Conservation (phyloP, 2,113 vertebrate genomes). For the Danio rerio region DNA sequence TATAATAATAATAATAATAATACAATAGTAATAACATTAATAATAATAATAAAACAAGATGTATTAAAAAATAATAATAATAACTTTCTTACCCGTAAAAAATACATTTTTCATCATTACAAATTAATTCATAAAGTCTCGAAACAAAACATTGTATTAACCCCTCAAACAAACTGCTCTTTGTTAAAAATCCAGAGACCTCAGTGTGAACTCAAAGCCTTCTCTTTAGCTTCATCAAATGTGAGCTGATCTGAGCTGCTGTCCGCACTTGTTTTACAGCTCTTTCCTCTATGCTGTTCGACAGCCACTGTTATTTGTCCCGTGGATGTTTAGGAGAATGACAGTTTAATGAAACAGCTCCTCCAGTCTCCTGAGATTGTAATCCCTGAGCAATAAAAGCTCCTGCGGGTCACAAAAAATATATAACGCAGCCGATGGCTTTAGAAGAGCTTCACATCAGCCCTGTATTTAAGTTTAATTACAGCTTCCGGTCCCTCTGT, state of each 20-base stretch:
- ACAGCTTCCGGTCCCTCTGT: constrained; percentile 13
- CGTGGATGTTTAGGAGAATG: constrained; percentile 1
- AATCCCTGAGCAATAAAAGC: constrained; percentile 29
- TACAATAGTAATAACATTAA: too few relatives aligned
- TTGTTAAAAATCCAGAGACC: not conserved
- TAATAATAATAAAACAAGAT: too few relatives aligned
- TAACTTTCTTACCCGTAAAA: too few relatives aligned
- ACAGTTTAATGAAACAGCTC: constrained; percentile 25
- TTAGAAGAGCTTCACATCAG: constrained; percentile 15
- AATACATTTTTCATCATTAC: too few relatives aligned
- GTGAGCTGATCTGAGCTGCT: not conserved
- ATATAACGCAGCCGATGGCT: not conserved
- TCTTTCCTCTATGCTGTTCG: not conserved
- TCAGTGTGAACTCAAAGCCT: not conserved
- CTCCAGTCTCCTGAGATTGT: constrained; percentile 14
- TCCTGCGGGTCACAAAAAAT: constrained; percentile 6
- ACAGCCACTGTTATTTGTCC: not conserved
- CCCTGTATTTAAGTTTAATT: constrained; percentile 31
- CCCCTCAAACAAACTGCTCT: not conserved
- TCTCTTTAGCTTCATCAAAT: not conserved
- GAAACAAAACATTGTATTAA: too few relatives aligned
- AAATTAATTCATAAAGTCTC: too few relatives aligned
- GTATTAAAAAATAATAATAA: too few relatives aligned
- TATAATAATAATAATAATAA: too few relatives aligned
- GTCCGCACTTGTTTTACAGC: not conserved